These are phyloP conservation scores for Gastracanthus pulcherrimus DNA, from an alignment of 2,888 invertebrate genomes.

Conservation along the genomic window DNA sequence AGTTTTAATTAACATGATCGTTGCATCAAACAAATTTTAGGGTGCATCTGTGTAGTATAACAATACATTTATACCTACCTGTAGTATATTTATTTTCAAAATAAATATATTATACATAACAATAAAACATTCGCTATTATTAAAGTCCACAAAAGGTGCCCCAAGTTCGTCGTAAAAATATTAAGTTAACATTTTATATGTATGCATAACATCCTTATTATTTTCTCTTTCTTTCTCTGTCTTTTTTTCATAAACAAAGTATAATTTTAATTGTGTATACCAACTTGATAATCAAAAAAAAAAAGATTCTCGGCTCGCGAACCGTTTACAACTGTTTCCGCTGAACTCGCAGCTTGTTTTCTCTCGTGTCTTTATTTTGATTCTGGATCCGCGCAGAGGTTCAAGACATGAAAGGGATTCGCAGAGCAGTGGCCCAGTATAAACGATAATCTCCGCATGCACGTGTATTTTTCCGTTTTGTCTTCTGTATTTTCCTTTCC, in stretches of 20 bases:
- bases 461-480: slow-evolving; percentile 29
- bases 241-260: neutral
- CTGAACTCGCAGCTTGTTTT: slow-evolving; percentile 14
- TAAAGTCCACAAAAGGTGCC: slow-evolving; percentile 15
- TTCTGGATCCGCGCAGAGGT: neutral
- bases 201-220: neutral
- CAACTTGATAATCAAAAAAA: neutral
- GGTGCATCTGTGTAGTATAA: slow-evolving; percentile 50
- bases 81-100: slow-evolving; percentile 59
- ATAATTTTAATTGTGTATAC: neutral
- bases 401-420: neutral
- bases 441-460: slow-evolving; percentile 24
- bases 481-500: slow-evolving; percentile 19
- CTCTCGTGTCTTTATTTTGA: slow-evolving; percentile 32
- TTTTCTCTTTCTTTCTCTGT: slow-evolving; percentile 16
- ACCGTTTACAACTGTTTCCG: slow-evolving; percentile 1
- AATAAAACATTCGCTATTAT: slow-evolving; percentile 27
- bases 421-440: slow-evolving; percentile 49
- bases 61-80: slow-evolving; percentile 51
- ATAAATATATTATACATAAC: slow-evolving; percentile 57
- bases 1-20: slow-evolving; percentile 52
- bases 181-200: slow-evolving; percentile 1
- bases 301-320: neutral
- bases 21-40: slow-evolving; percentile 51
- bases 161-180: slow-evolving; percentile 9